Percentiles rank a stretch among this genome's conserved stretches.
Evolutionary conservation across 92 coral and sea anemone genomes (phyloP).

Genomic region (Epizoanthus illoricatus): DNA sequence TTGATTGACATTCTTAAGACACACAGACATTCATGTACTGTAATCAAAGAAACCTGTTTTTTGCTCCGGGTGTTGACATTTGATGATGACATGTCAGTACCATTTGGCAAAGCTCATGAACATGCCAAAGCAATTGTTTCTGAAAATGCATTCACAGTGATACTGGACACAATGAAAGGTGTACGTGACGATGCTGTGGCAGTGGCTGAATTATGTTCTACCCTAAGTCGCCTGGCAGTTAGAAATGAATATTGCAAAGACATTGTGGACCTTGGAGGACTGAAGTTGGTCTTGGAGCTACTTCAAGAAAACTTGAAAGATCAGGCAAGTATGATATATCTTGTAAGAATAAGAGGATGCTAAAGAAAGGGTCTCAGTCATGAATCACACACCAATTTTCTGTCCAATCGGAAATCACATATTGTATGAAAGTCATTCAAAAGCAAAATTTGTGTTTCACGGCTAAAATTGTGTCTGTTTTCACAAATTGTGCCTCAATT

Average conservation of each 20-base stretch:
- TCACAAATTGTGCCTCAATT: too few relatives aligned
- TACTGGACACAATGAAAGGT: slow-evolving; percentile 55
- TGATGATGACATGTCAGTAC: slow-evolving; percentile 90
- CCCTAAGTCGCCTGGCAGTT: slow-evolving; percentile 76
- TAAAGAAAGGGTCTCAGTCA: too few relatives aligned
- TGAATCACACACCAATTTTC: too few relatives aligned
- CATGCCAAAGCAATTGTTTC: slow-evolving; percentile 86
- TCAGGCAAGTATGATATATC: slow-evolving; percentile 54
- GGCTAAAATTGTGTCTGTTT: too few relatives aligned
- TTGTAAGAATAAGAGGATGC: background rate
- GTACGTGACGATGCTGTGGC: slow-evolving; percentile 48
- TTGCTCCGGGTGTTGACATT: slow-evolving; percentile 77
- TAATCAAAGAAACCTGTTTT: slow-evolving; percentile 67
- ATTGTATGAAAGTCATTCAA: too few relatives aligned
- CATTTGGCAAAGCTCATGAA: slow-evolving; percentile 90
- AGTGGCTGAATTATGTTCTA: slow-evolving; percentile 73
- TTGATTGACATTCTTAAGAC: slow-evolving; percentile 55
- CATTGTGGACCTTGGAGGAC: slow-evolving; percentile 81
- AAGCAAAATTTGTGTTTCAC: too few relatives aligned
- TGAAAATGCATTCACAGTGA: slow-evolving; percentile 64
- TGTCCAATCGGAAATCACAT: too few relatives aligned
- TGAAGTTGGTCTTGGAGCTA: slow-evolving; percentile 65
- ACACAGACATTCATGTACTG: slow-evolving; percentile 37
- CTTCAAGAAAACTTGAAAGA: slow-evolving; percentile 59
- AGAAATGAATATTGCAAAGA: slow-evolving; percentile 84